Evolutionary conservation across 1,140 invertebrate genomes (phyloP), one percentile per base, ranked within the genome.

Genomic region (Drosophila grimshawi): DNA sequence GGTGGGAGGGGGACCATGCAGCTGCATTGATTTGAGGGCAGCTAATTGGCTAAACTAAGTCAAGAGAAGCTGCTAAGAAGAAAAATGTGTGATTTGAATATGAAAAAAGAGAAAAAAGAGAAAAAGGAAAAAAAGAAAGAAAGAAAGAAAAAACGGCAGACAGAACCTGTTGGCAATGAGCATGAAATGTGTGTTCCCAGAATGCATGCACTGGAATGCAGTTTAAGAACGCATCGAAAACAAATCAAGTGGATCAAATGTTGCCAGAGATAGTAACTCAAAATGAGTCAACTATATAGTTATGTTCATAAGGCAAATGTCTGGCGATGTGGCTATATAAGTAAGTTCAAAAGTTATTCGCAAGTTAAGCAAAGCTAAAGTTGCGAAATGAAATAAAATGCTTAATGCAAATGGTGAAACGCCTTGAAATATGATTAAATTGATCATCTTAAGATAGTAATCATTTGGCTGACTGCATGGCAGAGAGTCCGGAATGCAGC

Each of bases 361-460:
- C 19, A 19, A 19, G 19, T 19, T 19, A 19, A 19, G 19, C 19
- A 19, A 19, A 19, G 0, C 19, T 19, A 19, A 19, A 19, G 19
- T 19, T 19, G 19, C 33, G 2, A 33, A 33, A 33, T 33, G 5
- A 4, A 4, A 5, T 33, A 33, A 4, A 33, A 39, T 39, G 37
- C 37, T 2, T 7, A 39, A 39, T 39, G 19, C 1, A 19, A 19
- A 19, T 19, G 19, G 19, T 19, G 19, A 8, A 27, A 27, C 19
- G 45, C 19, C 45, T 19, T 48, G 45, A 32, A 19, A 43, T 59
- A 30, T 8, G 11, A 63, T 70, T 66, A 53, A 73, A 73, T 53
- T 67, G 70, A 72, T 72, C 19, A 67, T 59, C 63, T 59, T 39
- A 35, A 46, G 70, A 68, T 67, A 73, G 55, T 63, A 72, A 73